Percentiles rank a stretch among this genome's conserved stretches.
Evolutionary conservation across 2,888 invertebrate genomes (phyloP).

Genomic region (Drosophila colorata): DNA sequence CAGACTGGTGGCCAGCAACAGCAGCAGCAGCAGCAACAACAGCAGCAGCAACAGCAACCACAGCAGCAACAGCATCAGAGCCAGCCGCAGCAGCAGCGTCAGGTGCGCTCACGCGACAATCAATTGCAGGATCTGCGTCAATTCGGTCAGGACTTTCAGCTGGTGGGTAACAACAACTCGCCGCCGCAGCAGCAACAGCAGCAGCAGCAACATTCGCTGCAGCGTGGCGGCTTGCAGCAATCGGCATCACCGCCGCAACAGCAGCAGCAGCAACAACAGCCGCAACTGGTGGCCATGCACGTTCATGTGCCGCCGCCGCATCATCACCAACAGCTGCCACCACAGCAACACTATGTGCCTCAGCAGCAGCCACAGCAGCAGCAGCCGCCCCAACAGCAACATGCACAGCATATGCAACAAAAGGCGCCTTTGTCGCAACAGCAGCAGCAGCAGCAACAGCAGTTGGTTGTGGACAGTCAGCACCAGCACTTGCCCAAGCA

Average conservation of each 20-base stretch:
- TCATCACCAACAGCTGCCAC: conserved; percentile 71
- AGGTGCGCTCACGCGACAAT: conserved; percentile 82
- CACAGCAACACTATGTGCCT: conserved; percentile 80
- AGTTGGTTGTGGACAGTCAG: conserved; percentile 46
- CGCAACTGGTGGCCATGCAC: conserved; percentile 74
- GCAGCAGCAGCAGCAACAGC: conserved; percentile 49
- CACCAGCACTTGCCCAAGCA: conserved; percentile 76
- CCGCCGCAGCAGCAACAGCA: conserved; percentile 79
- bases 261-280: conserved; percentile 48
- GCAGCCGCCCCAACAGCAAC: conserved; percentile 56
- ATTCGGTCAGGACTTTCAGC: conserved; percentile 92
- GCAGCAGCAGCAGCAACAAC: conserved; percentile 47
- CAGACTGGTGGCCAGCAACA: conserved; percentile 63
- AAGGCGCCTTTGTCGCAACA: conserved; percentile 51
- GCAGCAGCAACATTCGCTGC: conserved; percentile 68
- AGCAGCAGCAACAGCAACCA: conserved; percentile 30
- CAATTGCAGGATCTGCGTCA: conserved; percentile 89
- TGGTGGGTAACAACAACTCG: conserved; percentile 85
- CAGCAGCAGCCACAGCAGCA: conserved; percentile 64
- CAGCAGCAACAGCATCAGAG: conserved; percentile 46
- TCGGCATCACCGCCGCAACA: conserved; percentile 57
- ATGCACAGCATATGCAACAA: conserved; percentile 60
- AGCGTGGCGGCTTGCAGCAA: conserved; percentile 60
- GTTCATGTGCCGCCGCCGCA: conserved; percentile 63
- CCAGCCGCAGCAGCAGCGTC: conserved; percentile 71